phyloP scores from a whole-genome alignment of 2,797 vertebrate species.

The Gallinago nigripennis region DNA sequence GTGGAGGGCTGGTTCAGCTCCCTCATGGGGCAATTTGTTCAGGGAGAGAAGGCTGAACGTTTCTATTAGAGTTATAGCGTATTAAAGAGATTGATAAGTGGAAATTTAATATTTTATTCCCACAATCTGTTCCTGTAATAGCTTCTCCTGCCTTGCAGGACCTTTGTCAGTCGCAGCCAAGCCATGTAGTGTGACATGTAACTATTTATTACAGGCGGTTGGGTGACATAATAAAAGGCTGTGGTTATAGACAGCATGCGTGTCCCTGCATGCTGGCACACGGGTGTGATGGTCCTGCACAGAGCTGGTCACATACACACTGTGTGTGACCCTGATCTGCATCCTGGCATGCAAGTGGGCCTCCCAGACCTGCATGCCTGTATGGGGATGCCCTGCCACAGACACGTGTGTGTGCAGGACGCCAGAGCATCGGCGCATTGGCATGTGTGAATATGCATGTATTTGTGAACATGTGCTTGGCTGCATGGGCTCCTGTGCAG shows the following conservation, averaged over 20 bases:
- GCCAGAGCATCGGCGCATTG: accelerated
- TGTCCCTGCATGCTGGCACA: background rate
- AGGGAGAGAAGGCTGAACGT: constrained; percentile 13
- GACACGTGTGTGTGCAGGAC: accelerated
- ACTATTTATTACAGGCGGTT: background rate
- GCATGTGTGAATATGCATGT: background rate
- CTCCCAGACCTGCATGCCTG: background rate
- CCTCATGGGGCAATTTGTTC: background rate
- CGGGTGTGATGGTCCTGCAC: background rate
- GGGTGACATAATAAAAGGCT: background rate
- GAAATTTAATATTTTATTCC: constrained; percentile 77
- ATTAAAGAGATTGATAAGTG: constrained; percentile 69
- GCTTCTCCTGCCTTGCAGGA: constrained; percentile 68
- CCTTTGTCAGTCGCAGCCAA: constrained; percentile 40
- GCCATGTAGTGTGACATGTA: constrained; percentile 37
- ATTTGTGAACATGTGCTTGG: background rate
- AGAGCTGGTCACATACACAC: background rate
- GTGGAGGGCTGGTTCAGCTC: background rate
- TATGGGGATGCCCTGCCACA: background rate
- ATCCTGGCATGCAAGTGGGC: background rate
- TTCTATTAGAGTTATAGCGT: background rate
- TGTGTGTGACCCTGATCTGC: accelerated
- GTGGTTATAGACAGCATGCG: background rate
- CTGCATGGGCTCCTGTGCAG: background rate
- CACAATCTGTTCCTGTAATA: constrained; percentile 67